These are phyloP conservation scores for Coelopa pilipes DNA, from an alignment of 2,888 invertebrate species.

Conservation along the genomic window DNA sequence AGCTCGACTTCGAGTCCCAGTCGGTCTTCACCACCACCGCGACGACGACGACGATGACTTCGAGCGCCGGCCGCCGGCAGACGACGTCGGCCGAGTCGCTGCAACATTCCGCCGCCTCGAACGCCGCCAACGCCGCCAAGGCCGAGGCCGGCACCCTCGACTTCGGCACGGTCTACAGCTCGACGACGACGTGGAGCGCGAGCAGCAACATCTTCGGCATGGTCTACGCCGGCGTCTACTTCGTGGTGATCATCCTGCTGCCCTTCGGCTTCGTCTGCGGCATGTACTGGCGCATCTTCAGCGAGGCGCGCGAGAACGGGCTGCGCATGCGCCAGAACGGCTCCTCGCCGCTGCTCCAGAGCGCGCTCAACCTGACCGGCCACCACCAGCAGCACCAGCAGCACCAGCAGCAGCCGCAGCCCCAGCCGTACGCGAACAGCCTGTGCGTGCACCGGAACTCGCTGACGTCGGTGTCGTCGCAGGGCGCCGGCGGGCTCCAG, in stretches of 20 bases:
- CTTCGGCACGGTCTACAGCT: background rate
- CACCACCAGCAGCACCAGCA: conserved; percentile 49
- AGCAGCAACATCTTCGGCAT: conserved; percentile 59
- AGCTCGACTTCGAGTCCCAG: conserved; percentile 60
- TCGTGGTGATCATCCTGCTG: conserved; percentile 65
- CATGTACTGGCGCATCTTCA: conserved; percentile 68
- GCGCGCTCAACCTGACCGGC: conserved; percentile 64
- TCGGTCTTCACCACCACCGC: conserved; percentile 55
- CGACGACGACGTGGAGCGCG: conserved; percentile 42
- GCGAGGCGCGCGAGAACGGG: conserved; percentile 66
- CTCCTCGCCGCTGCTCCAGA: conserved; percentile 66
- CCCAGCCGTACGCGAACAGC: conserved; percentile 54
- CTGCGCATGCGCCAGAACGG: conserved; percentile 67
- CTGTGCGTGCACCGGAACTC: conserved; percentile 61
- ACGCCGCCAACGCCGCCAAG: background rate
- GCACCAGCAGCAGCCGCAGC: conserved; percentile 46
- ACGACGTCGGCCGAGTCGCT: background rate
- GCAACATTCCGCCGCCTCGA: conserved; percentile 3
- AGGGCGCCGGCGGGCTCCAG: conserved; percentile 60
- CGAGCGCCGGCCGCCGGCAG: conserved; percentile 43
- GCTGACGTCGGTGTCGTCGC: conserved; percentile 60
- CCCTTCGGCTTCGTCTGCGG: conserved; percentile 66
- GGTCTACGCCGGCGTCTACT: conserved; percentile 62
- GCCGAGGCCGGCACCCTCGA: background rate
- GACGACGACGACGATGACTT: conserved; percentile 43